A percentile compares a stretch with the other conserved stretches of the same genome.
phyloP scores from a whole-genome alignment of 1,140 invertebrate species.

The Diprion similis region DNA sequence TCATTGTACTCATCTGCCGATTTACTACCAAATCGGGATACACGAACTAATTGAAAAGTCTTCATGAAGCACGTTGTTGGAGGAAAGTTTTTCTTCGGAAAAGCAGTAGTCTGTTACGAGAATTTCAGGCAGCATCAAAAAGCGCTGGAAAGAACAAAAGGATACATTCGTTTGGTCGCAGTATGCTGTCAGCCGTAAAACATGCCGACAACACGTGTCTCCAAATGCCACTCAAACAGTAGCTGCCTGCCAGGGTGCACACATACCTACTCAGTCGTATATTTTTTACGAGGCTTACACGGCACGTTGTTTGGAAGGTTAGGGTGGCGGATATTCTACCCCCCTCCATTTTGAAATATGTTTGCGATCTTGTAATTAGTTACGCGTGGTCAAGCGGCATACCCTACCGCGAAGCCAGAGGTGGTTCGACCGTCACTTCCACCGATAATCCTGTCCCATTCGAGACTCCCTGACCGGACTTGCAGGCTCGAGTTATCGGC shows the following conservation, averaged over 20 bases:
- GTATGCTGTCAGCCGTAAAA: constrained; percentile 26
- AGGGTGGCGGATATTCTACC: not conserved
- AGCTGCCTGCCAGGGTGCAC: not conserved
- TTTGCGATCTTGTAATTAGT: constrained; percentile 1
- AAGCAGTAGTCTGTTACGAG: too few relatives aligned
- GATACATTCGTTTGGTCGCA: too few relatives aligned
- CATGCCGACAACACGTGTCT: constrained; percentile 30
- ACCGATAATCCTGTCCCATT: not conserved
- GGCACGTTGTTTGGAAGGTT: not conserved
- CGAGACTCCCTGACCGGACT: too few relatives aligned
- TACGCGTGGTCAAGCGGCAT: not conserved
- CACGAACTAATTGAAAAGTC: too few relatives aligned
- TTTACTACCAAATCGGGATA: too few relatives aligned
- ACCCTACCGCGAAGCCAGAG: not conserved
- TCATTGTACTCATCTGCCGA: too few relatives aligned
- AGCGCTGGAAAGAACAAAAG: too few relatives aligned
- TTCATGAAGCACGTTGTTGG: too few relatives aligned
- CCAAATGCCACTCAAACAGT: constrained; percentile 13
- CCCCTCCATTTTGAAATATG: not conserved
- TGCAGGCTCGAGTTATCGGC: too few relatives aligned
- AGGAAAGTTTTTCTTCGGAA: too few relatives aligned
- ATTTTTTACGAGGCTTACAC: constrained; percentile 10
- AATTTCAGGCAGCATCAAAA: too few relatives aligned
- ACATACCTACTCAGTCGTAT: not conserved
- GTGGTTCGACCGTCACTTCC: not conserved